Conservation (phyloP, 2,888 invertebrate species). For the Protonemura montana region DNA sequence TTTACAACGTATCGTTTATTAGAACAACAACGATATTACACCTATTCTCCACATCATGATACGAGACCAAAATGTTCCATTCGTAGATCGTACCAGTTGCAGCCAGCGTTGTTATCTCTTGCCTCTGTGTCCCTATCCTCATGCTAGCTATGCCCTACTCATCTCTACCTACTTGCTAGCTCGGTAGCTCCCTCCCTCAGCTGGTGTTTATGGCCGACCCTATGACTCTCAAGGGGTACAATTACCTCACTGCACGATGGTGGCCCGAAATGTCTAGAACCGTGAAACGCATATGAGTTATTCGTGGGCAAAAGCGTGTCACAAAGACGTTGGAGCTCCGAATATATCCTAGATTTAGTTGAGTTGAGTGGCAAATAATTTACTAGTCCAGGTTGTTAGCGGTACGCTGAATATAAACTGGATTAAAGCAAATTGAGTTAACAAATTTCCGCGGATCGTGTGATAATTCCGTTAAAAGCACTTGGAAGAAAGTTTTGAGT, state of each 20-base stretch:
- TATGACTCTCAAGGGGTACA: constrained; percentile 34
- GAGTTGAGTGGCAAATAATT: constrained; percentile 24
- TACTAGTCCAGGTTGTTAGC: not conserved
- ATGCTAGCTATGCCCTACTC: not conserved
- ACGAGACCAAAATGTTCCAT: constrained; percentile 12
- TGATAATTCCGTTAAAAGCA: constrained; percentile 12
- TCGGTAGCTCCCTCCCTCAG: not conserved
- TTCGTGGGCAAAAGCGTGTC: constrained; percentile 14
- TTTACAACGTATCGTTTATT: not conserved
- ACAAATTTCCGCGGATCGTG: not conserved
- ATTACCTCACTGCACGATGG: constrained; percentile 19
- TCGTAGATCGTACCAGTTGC: not conserved
- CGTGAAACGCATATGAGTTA: constrained; percentile 24
- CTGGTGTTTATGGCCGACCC: constrained; percentile 28
- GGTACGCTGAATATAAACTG: not conserved
- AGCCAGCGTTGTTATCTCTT: not conserved
- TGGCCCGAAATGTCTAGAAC: not conserved
- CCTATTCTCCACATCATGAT: not conserved
- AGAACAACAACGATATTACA: not conserved
- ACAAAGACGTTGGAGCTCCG: not conserved
- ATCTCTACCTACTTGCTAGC: not conserved
- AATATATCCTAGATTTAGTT: constrained; percentile 12
- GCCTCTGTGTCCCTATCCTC: not conserved
- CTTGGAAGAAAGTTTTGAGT: constrained; percentile 2
- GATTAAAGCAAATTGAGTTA: not conserved